A percentile compares a stretch with the other conserved stretches of the same genome.
Conservation (phyloP, 2,113 vertebrate species). For the Chionodraco myersi region DNA sequence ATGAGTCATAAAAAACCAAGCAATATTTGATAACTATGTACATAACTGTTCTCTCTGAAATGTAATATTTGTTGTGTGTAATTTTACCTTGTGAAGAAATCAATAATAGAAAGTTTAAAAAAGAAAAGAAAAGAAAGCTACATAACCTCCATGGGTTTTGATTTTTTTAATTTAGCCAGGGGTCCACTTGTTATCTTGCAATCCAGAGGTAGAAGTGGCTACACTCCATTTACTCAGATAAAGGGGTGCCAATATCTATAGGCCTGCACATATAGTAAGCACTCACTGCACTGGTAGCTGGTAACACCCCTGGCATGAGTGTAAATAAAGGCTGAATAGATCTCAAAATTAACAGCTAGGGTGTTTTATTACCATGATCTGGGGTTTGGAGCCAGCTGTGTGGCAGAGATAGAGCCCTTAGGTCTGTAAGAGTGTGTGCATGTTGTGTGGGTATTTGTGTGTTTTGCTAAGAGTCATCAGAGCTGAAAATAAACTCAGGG, state of each 20-base stretch:
- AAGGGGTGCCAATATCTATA: conserved; percentile 16
- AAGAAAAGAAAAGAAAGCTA: conserved; percentile 15
- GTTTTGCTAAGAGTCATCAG: conserved; percentile 72
- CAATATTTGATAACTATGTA: too few relatives aligned
- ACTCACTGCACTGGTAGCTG: conserved; percentile 44
- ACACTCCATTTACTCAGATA: conserved; percentile 29
- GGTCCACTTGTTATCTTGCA: conserved; percentile 27
- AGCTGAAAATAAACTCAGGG: conserved; percentile 79
- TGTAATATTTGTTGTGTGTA: too few relatives aligned
- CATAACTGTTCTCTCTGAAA: too few relatives aligned
- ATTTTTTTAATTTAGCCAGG: conserved; percentile 18
- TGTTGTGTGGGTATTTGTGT: conserved; percentile 44
- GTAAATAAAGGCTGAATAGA: conserved; percentile 72
- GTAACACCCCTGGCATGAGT: conserved; percentile 60
- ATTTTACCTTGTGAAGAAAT: too few relatives aligned
- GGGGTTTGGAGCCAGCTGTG: conserved; percentile 71
- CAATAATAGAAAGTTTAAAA: too few relatives aligned
- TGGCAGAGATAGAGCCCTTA: conserved; percentile 72
- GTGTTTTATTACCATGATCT: conserved; percentile 72
- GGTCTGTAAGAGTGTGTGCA: conserved; percentile 60
- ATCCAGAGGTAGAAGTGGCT: conserved; percentile 39
- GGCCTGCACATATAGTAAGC: conserved; percentile 27
- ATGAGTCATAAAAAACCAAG: too few relatives aligned
- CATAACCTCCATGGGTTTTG: conserved; percentile 16
- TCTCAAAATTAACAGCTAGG: conserved; percentile 70